Percentiles rank a stretch among this genome's conserved stretches.
Evolutionary conservation across 1,140 invertebrate genomes (phyloP).

Genomic region (Antheraea pernyi): DNA sequence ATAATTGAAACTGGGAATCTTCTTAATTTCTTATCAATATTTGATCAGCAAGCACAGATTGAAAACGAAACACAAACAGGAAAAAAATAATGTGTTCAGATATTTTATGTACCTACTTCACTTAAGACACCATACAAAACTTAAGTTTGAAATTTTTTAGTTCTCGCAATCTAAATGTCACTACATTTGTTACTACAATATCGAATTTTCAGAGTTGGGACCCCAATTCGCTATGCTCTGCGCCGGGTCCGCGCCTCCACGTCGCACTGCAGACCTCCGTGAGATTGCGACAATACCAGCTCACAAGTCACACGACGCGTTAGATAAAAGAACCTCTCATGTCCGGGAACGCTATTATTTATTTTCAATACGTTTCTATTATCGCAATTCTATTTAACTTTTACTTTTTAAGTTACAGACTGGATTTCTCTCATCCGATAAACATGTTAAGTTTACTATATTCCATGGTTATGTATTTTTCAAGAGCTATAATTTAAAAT

Average conservation of each 20-base stretch:
- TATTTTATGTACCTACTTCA: too few relatives aligned
- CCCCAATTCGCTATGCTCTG: slow-evolving; percentile 47
- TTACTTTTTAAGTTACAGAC: background rate
- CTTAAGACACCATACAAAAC: too few relatives aligned
- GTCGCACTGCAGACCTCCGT: slow-evolving; percentile 30
- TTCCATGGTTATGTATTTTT: too few relatives aligned
- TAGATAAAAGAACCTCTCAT: slow-evolving; percentile 52
- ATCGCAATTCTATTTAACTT: background rate
- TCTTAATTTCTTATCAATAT: too few relatives aligned
- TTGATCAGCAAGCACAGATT: too few relatives aligned
- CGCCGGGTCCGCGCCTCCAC: background rate
- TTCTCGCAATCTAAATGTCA: background rate
- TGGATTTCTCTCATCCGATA: background rate
- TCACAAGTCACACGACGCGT: slow-evolving; percentile 23
- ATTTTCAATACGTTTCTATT: slow-evolving; percentile 44
- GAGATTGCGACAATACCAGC: slow-evolving; percentile 43
- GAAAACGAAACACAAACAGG: too few relatives aligned
- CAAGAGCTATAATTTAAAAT: too few relatives aligned
- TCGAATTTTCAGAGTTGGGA: background rate
- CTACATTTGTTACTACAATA: background rate
- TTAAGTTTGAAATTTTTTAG: background rate
- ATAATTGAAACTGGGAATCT: too few relatives aligned
- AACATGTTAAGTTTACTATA: too few relatives aligned
- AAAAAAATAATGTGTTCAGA: too few relatives aligned
- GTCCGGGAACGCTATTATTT: slow-evolving; percentile 30